These are phyloP conservation scores for Leptopilina boulardi DNA, from an alignment of 1,140 invertebrate species.

Conservation along the genomic window DNA sequence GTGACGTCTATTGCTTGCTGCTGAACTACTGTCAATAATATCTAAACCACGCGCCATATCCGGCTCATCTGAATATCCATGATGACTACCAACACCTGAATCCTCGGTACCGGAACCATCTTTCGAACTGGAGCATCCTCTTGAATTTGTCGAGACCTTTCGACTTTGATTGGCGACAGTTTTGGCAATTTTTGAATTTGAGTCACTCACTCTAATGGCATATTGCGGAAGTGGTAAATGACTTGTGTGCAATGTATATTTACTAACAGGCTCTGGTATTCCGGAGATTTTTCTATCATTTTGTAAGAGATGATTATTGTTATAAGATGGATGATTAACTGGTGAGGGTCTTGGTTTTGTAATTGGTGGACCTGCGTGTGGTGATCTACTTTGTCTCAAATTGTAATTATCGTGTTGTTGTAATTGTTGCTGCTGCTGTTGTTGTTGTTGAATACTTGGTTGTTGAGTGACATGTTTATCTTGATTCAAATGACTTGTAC, in stretches of 20 bases:
- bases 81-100: constrained; percentile 80
- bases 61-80: constrained; percentile 64
- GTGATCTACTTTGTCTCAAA: constrained; percentile 37
- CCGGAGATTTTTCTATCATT: constrained; percentile 51
- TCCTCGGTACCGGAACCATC: constrained; percentile 78
- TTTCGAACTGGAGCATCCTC: constrained; percentile 69
- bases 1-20: constrained; percentile 61
- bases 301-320: constrained; percentile 44
- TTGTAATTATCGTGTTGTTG: constrained; percentile 46
- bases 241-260: constrained; percentile 85
- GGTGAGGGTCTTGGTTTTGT: constrained; percentile 59
- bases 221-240: constrained; percentile 84
- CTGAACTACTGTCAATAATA: constrained; percentile 55
- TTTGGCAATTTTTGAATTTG: constrained; percentile 82
- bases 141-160: constrained; percentile 68
- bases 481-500: constrained; percentile 65
- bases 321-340: constrained; percentile 54
- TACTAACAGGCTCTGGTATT: constrained; percentile 69
- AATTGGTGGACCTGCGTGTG: constrained; percentile 39
- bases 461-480: constrained; percentile 51
- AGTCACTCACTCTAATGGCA: constrained; percentile 80
- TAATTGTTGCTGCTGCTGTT: no score
- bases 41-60: constrained; percentile 56
- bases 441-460: constrained; percentile 50
- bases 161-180: constrained; percentile 81